Evolutionary conservation across 2,888 invertebrate genomes (phyloP), one percentile per base, ranked within the genome.

Genomic region (Drosophila testacea): DNA sequence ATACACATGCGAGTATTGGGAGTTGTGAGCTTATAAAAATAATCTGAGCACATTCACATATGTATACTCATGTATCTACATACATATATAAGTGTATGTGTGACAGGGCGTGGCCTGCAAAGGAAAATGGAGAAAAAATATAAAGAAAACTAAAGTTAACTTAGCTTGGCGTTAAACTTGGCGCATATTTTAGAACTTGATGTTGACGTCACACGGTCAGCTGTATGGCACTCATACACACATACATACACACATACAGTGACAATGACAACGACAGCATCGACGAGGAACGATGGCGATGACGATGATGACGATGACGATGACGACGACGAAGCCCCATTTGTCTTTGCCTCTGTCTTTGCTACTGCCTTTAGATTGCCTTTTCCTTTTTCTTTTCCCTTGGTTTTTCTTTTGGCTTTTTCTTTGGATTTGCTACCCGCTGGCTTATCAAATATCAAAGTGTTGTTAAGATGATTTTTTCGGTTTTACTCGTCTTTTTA

Each of bases 361-460:
- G 66, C 54, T 16, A 16, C 16, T 16, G 16, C 16, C 22, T 22
- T 22, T 22, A 22, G 22, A 22, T 10, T 27, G 7, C 13, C 30
- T 13, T 13, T 39, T 52, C 34, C 52, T 65, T 60, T 56, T 61
- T 48, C 41, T 47, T 47, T 41, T 22, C 46, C 32, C 4, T 11
- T 34, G 6, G n/a, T 13, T 28, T 16, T 11, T 11, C 9, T n/a
- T 10, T 38, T 39, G 39, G 27, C 1, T 11, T 42, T 54, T 27
- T 10, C 11, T 41, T 41, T 27, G 32, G 10, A 34, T 30, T 41
- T 65, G 65, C 36, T 38, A 54, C 61, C 46, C 67, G 56, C 22
- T 67, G 38, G 72, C 83, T 79, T 83, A 83, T 83, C 86, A 79
- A 86, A 86, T 83, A 83, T 83, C 83, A 86, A 83, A 84, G 79